These are phyloP conservation scores for Timema podura DNA, from an alignment of 2,888 invertebrate genomes.

Conservation along the genomic window DNA sequence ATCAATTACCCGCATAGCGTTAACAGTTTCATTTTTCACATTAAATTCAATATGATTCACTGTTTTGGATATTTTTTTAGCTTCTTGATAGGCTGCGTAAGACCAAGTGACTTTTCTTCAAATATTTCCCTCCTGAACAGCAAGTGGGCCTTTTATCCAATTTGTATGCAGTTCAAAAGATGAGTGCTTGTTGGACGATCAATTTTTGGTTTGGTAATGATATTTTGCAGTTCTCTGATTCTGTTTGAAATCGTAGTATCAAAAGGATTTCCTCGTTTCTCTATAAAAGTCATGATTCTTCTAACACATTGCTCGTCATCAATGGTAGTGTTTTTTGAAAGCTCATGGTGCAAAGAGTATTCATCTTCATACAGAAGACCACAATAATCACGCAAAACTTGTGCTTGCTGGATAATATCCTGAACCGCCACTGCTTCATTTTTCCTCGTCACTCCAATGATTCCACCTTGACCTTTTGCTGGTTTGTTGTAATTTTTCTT, in stretches of 20 bases:
- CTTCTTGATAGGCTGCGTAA: not conserved
- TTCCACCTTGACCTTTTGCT: not conserved
- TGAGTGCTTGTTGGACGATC: no score
- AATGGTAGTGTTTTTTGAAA: not conserved
- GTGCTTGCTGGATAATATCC: not conserved
- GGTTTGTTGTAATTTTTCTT: not conserved
- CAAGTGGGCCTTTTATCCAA: not conserved
- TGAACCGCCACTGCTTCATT: not conserved
- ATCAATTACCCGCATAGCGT: no score
- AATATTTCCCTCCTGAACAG: not conserved
- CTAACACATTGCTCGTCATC: no score
- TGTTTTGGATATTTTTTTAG: not conserved
- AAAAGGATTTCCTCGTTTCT: no score
- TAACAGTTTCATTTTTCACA: no score
- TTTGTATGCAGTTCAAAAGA: no score
- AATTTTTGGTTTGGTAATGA: no score
- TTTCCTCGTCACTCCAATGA: constrained; percentile 4
- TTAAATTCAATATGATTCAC: no score
- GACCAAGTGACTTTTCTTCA: constrained; percentile 7
- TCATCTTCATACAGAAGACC: constrained; percentile 1
- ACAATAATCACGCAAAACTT: not conserved
- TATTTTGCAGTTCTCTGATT: no score
- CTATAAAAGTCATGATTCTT: no score
- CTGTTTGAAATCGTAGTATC: no score
- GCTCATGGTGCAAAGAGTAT: not conserved